Conservation (phyloP, 2,888 invertebrate species). For the Sarcophaga subvicina region DNA sequence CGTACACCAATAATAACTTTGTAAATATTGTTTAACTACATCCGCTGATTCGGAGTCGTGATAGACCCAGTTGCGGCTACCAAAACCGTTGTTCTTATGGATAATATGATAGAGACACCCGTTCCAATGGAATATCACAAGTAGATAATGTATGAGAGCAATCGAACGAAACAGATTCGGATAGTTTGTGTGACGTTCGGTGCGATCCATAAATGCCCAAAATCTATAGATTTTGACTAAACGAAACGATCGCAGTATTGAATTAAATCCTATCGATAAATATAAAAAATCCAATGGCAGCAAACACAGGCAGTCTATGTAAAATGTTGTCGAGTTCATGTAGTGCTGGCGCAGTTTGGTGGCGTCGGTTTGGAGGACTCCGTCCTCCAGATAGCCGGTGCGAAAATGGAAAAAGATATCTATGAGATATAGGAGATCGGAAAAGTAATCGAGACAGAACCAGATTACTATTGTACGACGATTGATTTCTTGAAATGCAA, state of each 20-base stretch:
- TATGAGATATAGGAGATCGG: conserved; percentile 96
- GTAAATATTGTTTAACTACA: conserved; percentile 96
- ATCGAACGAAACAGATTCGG: conserved; percentile 97
- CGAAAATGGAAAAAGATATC: conserved; percentile 99
- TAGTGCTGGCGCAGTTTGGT: conserved; percentile 97
- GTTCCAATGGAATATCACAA: conserved; percentile 99
- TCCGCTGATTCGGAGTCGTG: conserved; percentile 93
- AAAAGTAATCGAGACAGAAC: conserved; percentile 98
- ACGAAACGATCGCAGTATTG: conserved; percentile 96
- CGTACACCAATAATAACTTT: conserved; percentile 99
- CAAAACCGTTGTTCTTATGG: conserved; percentile 97
- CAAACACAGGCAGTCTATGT: conserved; percentile 98
- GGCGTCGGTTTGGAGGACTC: conserved; percentile 97
- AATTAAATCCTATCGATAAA: conserved; percentile 98
- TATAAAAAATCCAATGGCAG: conserved; percentile 99
- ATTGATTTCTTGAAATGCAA: conserved; percentile 99
- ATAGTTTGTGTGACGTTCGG: conserved; percentile 99
- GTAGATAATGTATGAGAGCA: conserved; percentile 96
- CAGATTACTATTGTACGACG: conserved; percentile 95
- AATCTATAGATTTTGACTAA: conserved; percentile 98
- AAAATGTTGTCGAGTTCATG: conserved; percentile 98
- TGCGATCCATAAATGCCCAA: conserved; percentile 99
- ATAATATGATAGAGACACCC: conserved; percentile 99
- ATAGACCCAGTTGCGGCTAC: conserved; percentile 96
- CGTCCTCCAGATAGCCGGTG: conserved; percentile 98